phyloP scores from a whole-genome alignment of 2,888 invertebrate genomes.

The Monopis laevigella region DNA sequence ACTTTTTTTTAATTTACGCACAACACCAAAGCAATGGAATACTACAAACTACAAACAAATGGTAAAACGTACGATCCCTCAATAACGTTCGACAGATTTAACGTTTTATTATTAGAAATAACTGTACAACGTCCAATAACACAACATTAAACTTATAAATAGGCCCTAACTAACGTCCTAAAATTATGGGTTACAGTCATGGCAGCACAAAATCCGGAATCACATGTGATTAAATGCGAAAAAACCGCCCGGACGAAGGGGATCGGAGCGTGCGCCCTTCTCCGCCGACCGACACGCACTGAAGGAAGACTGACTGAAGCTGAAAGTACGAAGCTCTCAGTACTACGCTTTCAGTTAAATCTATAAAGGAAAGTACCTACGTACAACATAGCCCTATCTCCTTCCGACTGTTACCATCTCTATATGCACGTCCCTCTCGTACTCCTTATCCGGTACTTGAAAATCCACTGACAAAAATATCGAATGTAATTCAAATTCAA shows the following conservation, averaged over 20 bases:
- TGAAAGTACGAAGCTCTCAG: constrained; percentile 24
- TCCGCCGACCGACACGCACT: constrained; percentile 23
- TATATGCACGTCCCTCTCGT: too few species aligned
- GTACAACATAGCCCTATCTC: neutral
- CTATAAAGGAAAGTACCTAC: constrained; percentile 56
- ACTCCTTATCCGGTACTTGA: too few species aligned
- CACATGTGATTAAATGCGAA: constrained; percentile 14
- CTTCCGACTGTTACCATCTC: too few species aligned
- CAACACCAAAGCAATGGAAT: constrained; percentile 16
- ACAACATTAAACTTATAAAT: constrained; percentile 6
- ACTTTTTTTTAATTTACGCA: constrained; percentile 17
- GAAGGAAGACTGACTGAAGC: constrained; percentile 27
- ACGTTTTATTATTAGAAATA: constrained; percentile 18
- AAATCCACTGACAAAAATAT: too few species aligned
- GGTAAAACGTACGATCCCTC: constrained; percentile 18
- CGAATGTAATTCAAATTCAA: too few species aligned
- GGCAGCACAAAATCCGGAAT: constrained; percentile 14
- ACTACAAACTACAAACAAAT: constrained; percentile 14
- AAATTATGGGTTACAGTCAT: constrained; percentile 2
- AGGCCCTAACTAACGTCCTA: neutral
- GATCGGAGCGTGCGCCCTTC: constrained; percentile 21
- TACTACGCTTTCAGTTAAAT: constrained; percentile 51
- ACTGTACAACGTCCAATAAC: constrained; percentile 5
- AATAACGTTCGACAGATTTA: constrained; percentile 20
- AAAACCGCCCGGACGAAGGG: constrained; percentile 3